phyloP scores from a whole-genome alignment of 2,113 vertebrate genomes.

The Alethe diademata region DNA sequence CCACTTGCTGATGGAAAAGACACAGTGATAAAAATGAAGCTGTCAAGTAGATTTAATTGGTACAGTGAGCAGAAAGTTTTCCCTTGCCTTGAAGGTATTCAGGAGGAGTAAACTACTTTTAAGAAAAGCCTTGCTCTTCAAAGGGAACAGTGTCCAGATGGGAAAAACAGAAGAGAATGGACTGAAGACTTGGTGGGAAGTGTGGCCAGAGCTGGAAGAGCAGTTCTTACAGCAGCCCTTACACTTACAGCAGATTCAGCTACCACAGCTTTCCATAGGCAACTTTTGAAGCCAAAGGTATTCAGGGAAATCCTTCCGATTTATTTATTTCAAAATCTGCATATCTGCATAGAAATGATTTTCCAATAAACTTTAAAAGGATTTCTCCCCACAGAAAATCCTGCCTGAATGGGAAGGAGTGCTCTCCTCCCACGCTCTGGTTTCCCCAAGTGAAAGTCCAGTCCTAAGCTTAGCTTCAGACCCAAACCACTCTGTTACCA shows the following conservation, averaged over 20 bases:
- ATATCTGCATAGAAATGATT: neutral
- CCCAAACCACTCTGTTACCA: neutral
- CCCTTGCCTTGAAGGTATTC: neutral
- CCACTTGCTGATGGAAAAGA: constrained; percentile 3
- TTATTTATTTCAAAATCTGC: neutral
- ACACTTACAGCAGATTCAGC: neutral
- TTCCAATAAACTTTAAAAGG: neutral
- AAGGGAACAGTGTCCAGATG: neutral
- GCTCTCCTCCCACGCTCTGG: rapidly evolving
- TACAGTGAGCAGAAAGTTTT: neutral
- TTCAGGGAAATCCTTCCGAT: neutral
- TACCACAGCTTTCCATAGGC: neutral
- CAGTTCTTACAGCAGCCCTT: neutral
- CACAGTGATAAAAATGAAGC: neutral
- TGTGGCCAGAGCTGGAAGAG: neutral
- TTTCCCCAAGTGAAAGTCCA: neutral
- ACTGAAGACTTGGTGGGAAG: neutral
- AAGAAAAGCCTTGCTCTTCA: neutral
- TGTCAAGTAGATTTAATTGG: constrained; percentile 48
- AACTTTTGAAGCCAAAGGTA: neutral
- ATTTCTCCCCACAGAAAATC: neutral
- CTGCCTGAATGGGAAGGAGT: neutral
- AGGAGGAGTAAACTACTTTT: neutral
- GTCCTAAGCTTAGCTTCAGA: neutral
- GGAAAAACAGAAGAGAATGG: neutral